Percentiles rank a stretch among this genome's conserved stretches.
phyloP scores from a whole-genome alignment of 2,888 invertebrate genomes.

The Aspidiotus rigidus region DNA sequence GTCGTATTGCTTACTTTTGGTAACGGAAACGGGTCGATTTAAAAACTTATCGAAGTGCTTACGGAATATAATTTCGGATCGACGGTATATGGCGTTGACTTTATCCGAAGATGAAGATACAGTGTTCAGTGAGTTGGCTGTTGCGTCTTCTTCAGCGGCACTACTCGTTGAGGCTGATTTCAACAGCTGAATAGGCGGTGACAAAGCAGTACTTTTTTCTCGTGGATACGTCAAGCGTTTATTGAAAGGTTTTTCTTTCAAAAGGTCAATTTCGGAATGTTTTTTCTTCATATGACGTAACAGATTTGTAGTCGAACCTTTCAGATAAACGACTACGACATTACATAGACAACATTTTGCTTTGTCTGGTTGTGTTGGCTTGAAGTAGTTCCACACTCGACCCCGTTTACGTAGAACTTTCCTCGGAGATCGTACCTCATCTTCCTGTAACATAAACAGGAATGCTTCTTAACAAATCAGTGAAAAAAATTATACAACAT shows the following conservation, averaged over 20 bases:
- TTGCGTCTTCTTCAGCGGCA: neutral
- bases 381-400: slow-evolving; percentile 28
- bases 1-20: slow-evolving; percentile 25
- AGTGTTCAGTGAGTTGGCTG: neutral
- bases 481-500: no score
- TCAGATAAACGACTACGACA: slow-evolving; percentile 18
- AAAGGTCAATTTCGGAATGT: slow-evolving; percentile 15
- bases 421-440: neutral
- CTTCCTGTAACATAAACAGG: neutral
- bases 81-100: slow-evolving; percentile 24
- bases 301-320: slow-evolving; percentile 25
- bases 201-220: neutral
- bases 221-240: slow-evolving; percentile 10
- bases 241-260: slow-evolving; percentile 26
- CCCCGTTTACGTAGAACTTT: slow-evolving; percentile 22
- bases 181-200: neutral
- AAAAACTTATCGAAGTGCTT: slow-evolving; percentile 29
- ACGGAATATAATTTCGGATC: slow-evolving; percentile 24
- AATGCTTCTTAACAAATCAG: no score
- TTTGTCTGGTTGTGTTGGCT: slow-evolving; percentile 14
- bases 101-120: slow-evolving; percentile 11
- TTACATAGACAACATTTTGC: slow-evolving; percentile 20
- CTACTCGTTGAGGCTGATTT: neutral
- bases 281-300: slow-evolving; percentile 26
- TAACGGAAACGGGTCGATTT: slow-evolving; percentile 21